Base-by-base conservation (phyloP, 2,888 invertebrate species). In the Eupithecia subumbrata region DNA sequence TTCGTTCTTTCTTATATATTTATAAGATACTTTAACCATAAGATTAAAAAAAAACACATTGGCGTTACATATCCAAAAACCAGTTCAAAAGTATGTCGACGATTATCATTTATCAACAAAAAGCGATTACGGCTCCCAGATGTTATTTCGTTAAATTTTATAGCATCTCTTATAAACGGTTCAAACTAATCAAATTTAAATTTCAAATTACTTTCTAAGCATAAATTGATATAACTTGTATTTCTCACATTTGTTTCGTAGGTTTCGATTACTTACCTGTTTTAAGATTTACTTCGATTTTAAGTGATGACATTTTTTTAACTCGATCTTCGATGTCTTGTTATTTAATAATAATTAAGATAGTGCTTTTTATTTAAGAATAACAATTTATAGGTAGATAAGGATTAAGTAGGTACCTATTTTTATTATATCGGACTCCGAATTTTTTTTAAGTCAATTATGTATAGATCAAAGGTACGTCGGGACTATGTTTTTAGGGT, bases 111-210 rank as follows among this genome's bases (percentile, higher is more conserved):
- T n/a, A 66, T 66, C 66, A 37, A 37, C n/a, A n/a, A 14, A n/a
- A 79, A 69, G 56, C 71, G 71, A 69, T 72, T 66, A 71, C 64
- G 52, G 40, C 67, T 73, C 48, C 67, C 69, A 74, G 74, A 77
- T 69, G 69, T 63, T 76, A 40, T n/a, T 56, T 22, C 71, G 70
- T 79, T 69, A 74, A 75, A 76, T 76, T 79, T 78, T 63, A 78
- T 75, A 71, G 76, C 76, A 74, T 63, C 69, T 73, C 64, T 69
- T 70, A 72, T 34, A 30, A 18, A 40, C 48, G 45, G 45, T 37
- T 74, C 37, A 69, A 30, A 34, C 43, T 70, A 30, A 60, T 70
- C 37, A 71, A 30, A 78, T 83, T 80, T 78, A 79, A 82, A 73
- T 69, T 76, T 76, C 40, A 73, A 76, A 73, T 76, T 63, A 70